These are phyloP conservation scores for Amphiprion percula DNA, from an alignment of 2,113 vertebrate species.

Conservation along the genomic window DNA sequence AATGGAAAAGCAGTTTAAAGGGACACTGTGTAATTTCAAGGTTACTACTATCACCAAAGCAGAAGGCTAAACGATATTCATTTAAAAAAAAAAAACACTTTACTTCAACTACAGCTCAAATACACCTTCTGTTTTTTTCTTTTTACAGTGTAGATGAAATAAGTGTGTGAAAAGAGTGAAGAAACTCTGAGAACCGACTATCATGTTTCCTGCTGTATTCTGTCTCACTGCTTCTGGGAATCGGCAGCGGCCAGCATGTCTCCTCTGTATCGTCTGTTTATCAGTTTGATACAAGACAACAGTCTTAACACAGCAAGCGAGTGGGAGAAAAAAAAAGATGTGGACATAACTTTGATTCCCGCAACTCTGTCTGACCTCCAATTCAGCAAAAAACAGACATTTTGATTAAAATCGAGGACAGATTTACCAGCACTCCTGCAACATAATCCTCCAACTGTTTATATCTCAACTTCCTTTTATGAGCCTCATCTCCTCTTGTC, in stretches of 20 bases:
- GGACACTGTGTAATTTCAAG: too few species aligned
- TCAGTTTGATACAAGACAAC: conserved; percentile 18
- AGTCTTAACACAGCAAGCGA: conserved; percentile 12
- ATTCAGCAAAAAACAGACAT: conserved; percentile 19
- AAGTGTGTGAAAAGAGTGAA: background rate
- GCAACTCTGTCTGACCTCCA: conserved; percentile 27
- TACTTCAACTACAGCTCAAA: background rate
- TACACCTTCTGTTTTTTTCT: background rate
- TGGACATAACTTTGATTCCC: conserved; percentile 42
- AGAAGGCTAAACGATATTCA: too few species aligned
- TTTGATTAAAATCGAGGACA: conserved; percentile 18
- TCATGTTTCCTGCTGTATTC: background rate
- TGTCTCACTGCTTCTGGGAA: conserved; percentile 3
- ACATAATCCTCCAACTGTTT: conserved; percentile 33
- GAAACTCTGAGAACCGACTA: background rate
- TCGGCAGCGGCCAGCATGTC: background rate
- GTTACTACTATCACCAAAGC: too few species aligned
- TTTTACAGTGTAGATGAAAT: background rate
- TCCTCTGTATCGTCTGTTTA: conserved; percentile 31
- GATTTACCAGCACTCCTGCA: conserved; percentile 8
- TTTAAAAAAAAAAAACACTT: too few species aligned
- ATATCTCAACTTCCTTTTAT: conserved; percentile 43
- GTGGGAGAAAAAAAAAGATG: conserved; percentile 10
- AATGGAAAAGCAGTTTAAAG: too few species aligned
- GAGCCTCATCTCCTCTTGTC: conserved; percentile 15